Conservation (phyloP, 2,888 invertebrate species). For the Acronicta alni region DNA sequence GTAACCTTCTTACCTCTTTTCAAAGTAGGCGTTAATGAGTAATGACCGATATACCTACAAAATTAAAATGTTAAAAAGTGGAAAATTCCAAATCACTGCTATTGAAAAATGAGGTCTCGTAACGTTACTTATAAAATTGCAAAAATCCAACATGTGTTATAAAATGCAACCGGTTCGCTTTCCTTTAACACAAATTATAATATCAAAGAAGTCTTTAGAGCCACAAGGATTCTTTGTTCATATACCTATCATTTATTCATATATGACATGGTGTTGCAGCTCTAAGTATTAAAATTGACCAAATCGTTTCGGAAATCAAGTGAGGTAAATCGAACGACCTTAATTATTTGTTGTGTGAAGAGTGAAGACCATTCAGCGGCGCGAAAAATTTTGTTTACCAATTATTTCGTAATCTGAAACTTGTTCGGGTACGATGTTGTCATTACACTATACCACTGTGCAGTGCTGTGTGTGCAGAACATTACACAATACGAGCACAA, state of each 20-base stretch:
- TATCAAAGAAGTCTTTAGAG: not conserved
- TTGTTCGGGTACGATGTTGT: slow-evolving; percentile 67
- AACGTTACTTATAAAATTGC: slow-evolving; percentile 46
- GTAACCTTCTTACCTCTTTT: slow-evolving; percentile 20
- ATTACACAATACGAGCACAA: slow-evolving; percentile 36
- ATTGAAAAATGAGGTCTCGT: slow-evolving; percentile 41
- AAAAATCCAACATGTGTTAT: slow-evolving; percentile 32
- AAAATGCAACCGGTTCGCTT: slow-evolving; percentile 36
- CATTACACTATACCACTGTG: slow-evolving; percentile 54
- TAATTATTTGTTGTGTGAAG: slow-evolving; percentile 62
- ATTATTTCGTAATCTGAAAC: slow-evolving; percentile 75
- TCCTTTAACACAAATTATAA: slow-evolving; percentile 4
- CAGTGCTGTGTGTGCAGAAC: slow-evolving; percentile 23
- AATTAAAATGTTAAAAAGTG: slow-evolving; percentile 38
- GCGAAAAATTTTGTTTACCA: slow-evolving; percentile 75
- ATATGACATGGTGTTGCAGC: not conserved
- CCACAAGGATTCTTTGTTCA: not conserved
- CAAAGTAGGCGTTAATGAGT: slow-evolving; percentile 4
- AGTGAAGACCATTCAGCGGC: slow-evolving; percentile 64
- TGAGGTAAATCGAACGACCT: slow-evolving; percentile 67
- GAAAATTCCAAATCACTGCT: slow-evolving; percentile 29
- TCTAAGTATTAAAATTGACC: slow-evolving; percentile 6
- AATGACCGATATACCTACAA: slow-evolving; percentile 38
- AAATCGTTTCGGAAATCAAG: slow-evolving; percentile 59
- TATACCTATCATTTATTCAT: not conserved